Conservation (phyloP, 2,888 invertebrate species). For the Leptopilina drosophilae region DNA sequence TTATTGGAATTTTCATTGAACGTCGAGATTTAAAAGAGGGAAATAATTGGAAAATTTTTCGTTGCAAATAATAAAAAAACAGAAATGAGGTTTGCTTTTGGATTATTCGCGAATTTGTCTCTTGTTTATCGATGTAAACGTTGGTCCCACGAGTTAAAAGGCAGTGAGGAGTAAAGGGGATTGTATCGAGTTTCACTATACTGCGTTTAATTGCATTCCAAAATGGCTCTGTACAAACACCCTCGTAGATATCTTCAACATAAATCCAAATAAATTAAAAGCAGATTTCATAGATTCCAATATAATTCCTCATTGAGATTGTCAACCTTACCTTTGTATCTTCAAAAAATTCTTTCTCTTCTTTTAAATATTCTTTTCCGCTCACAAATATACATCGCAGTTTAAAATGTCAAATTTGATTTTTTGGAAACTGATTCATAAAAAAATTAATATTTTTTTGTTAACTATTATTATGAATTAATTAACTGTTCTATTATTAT, state of each 20-base stretch:
- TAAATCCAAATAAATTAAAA: slow-evolving; percentile 64
- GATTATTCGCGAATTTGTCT: background rate
- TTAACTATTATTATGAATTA: too few relatives aligned
- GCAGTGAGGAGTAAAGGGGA: slow-evolving; percentile 45
- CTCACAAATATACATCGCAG: too few relatives aligned
- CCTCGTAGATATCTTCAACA: slow-evolving; percentile 58
- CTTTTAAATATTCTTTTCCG: too few relatives aligned
- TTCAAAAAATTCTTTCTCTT: background rate
- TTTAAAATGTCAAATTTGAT: too few relatives aligned
- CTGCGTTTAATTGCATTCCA: slow-evolving; percentile 75
- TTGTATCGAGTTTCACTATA: slow-evolving; percentile 69
- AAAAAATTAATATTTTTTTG: too few relatives aligned
- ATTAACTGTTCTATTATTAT: too few relatives aligned
- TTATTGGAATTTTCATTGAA: too few relatives aligned
- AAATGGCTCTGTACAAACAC: slow-evolving; percentile 71
- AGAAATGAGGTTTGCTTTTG: background rate
- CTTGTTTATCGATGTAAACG: slow-evolving; percentile 18
- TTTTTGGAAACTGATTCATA: too few relatives aligned
- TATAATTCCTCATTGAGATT: background rate
- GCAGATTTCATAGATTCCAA: slow-evolving; percentile 25
- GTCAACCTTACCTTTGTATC: background rate
- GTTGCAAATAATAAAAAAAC: background rate
- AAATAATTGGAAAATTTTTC: background rate
- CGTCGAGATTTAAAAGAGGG: too few relatives aligned
- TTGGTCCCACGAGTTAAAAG: slow-evolving; percentile 38